A percentile compares a stretch with the other conserved stretches of the same genome.
phyloP scores from a whole-genome alignment of 2,113 vertebrate genomes.

The Lamprotornis superbus region DNA sequence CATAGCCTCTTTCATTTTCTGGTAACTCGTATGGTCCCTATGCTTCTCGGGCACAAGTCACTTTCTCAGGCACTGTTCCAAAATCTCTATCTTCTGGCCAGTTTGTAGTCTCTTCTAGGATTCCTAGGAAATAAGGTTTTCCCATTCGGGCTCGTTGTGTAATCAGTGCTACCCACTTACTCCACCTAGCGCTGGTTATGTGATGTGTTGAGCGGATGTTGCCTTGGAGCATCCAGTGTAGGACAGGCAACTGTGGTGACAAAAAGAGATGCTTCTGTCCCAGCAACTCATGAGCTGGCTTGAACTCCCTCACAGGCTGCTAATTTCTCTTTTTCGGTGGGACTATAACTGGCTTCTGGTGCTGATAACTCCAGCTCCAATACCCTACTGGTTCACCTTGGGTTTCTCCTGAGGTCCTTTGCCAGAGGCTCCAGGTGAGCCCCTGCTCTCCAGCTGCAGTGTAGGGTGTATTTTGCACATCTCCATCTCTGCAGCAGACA shows the following conservation, averaged over 20 bases:
- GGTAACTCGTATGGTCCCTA: background rate
- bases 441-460: background rate
- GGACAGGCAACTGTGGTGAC: background rate
- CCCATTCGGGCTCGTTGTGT: background rate
- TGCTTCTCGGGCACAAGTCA: background rate
- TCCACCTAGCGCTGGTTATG: background rate
- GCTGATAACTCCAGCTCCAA: background rate
- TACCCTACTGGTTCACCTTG: background rate
- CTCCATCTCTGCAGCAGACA: background rate
- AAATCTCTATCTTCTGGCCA: background rate
- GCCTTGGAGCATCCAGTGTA: background rate
- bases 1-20: background rate
- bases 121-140: background rate
- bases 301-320: background rate
- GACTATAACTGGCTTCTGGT: background rate
- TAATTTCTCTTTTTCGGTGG: background rate
- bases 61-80: background rate
- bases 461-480: background rate
- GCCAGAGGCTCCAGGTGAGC: background rate
- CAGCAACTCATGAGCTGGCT: background rate
- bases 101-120: too few relatives aligned
- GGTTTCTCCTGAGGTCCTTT: background rate
- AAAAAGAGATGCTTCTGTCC: background rate
- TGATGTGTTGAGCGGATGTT: background rate
- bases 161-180: background rate